Conservation (phyloP, 2,113 vertebrate species). For the Sylvicapra grimmia region DNA sequence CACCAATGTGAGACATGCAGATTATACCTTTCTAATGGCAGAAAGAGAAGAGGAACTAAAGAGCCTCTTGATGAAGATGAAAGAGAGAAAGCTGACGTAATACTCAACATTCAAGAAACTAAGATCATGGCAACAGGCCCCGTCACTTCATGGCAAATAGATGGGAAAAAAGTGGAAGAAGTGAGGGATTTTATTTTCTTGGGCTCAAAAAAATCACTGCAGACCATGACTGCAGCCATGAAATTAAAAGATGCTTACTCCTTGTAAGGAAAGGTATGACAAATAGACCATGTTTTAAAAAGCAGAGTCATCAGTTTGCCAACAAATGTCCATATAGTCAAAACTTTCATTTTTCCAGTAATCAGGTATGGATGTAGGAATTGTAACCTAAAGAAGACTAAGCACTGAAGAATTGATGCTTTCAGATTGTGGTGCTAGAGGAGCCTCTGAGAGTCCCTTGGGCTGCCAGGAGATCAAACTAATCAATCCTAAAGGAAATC, state of each 20-base stretch:
- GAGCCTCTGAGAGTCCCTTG: no score
- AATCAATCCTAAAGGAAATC: no score
- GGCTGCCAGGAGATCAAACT: no score
- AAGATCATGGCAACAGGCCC: not conserved
- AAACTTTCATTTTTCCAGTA: not conserved
- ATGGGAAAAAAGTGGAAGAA: not conserved
- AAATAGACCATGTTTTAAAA: not conserved
- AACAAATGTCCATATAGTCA: not conserved
- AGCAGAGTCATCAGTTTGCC: not conserved
- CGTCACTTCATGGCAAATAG: not conserved
- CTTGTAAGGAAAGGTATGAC: not conserved
- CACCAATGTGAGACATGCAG: no score
- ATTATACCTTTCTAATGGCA: no score
- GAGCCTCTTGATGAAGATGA: no score
- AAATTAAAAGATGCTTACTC: no score
- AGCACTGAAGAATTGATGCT: not conserved
- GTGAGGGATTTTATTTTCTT: not conserved
- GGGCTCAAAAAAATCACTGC: not conserved
- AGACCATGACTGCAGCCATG: not conserved
- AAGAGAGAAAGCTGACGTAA: no score
- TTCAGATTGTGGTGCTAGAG: not conserved
- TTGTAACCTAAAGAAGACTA: not conserved
- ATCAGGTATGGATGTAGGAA: not conserved
- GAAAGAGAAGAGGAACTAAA: no score
- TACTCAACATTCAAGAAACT: no score